Conservation (phyloP, 2,888 invertebrate species). For the Idaea aversata region DNA sequence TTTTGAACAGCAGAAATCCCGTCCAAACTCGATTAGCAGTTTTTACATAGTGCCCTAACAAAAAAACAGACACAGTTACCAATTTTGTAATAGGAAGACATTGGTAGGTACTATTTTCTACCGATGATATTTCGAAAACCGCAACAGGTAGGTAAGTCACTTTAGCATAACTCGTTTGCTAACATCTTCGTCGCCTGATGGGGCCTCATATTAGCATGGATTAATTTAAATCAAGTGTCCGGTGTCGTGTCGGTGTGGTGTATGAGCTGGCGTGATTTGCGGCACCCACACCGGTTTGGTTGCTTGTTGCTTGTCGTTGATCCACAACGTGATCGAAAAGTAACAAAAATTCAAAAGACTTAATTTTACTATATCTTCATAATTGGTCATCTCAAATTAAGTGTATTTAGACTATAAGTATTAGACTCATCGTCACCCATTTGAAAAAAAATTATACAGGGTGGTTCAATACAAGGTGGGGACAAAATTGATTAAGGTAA, state of each 20-base stretch:
- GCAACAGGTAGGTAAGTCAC: constrained; percentile 18
- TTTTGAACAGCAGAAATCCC: background rate
- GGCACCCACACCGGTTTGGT: constrained; percentile 24
- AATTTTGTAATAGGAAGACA: background rate
- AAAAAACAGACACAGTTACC: background rate
- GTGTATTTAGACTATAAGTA: no score
- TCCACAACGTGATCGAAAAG: background rate
- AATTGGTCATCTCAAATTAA: no score
- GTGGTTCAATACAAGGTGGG: background rate
- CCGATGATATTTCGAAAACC: constrained; percentile 36
- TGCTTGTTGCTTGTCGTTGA: constrained; percentile 14
- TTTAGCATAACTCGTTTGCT: constrained; percentile 40
- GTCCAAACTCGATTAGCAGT: no score
- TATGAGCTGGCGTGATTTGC: constrained; percentile 34
- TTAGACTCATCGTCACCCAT: background rate
- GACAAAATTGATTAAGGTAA: no score
- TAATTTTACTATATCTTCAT: background rate
- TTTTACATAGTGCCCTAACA: background rate
- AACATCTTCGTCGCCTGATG: constrained; percentile 48
- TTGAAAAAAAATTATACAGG: background rate
- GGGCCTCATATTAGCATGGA: constrained; percentile 67
- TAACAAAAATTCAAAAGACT: background rate
- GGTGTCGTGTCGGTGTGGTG: constrained; percentile 30
- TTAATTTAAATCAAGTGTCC: constrained; percentile 59
- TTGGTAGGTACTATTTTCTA: background rate